Base-by-base conservation (phyloP, 2,888 invertebrate species). In the Chaetoderma sp. region DNA sequence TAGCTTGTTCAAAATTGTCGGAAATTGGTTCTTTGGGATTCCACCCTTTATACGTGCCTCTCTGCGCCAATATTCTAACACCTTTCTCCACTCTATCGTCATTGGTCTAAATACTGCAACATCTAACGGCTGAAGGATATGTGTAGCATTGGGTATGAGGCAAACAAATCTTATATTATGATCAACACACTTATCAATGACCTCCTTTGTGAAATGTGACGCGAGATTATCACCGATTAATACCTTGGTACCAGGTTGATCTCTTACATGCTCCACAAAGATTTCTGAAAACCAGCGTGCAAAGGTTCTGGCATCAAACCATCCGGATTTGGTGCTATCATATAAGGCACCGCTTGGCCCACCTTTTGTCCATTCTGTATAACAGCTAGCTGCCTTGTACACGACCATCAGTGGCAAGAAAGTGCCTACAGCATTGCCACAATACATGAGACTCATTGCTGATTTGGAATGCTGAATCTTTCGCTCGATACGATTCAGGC, bases 321-420 rank as follows among this genome's bases (percentile, higher is more conserved):
- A 83, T 1, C 81, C 87, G 49, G 78, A 81, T 55, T 68, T 66
- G 2, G 83, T 79, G 0, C 84, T 33, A 69, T 86, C 87, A 68
- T 86, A 88, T 5, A 83, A 54, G 5, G 65, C 80, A 47, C 52
- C 78, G 72, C 54, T 55, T 18, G 86, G 86, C 6, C 87, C 88
- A 55, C 81, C 80, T 69, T 73, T 70, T 6, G 74, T 80, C 87
- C 88, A 88, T 10, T 81, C 78, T 44, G 79, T 66, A 72, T 81
- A 86, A n/a, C 87, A 44, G 63, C 85, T 59, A 60, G 76, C 73
- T 1, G 86, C 75, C 73, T 87, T 88, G 70, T 87, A 87, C 0
- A 86, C 84, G 4, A 87, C 83, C 70, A 87, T 87, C 25, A 77
- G 74, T 8, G 86, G 86, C 28, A 87, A 68, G 1, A 84, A 27